Conservation (phyloP, 2,888 invertebrate genomes). For the Zhengitettix transpicula region DNA sequence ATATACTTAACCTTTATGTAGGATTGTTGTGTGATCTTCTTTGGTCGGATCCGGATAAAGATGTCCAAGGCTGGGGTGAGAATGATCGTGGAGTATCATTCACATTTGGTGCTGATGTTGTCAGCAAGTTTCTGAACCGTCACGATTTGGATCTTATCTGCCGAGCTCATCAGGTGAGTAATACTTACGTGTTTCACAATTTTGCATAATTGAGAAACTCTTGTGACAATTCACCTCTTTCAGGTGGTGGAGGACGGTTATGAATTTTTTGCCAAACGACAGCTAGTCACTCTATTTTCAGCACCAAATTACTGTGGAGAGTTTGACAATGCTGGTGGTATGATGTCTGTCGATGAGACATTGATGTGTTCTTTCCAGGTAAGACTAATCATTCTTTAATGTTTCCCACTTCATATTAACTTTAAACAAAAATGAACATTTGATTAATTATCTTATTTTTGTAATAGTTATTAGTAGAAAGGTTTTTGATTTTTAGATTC, state of each 20-base stretch:
- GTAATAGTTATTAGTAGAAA: no score
- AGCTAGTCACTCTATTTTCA: conserved; percentile 95
- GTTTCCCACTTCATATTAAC: no score
- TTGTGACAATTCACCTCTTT: neutral
- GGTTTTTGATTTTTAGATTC: conserved; percentile 38
- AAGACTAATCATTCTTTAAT: conserved; percentile 11
- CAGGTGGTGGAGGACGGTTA: conserved; percentile 97
- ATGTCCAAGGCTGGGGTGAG: conserved; percentile 88
- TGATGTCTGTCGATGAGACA: conserved; percentile 99
- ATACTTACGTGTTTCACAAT: neutral
- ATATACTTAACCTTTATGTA: conserved; percentile 21
- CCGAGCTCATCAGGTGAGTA: conserved; percentile 78
- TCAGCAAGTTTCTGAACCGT: conserved; percentile 87
- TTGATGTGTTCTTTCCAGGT: conserved; percentile 99
- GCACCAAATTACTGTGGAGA: conserved; percentile 97
- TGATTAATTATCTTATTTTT: no score
- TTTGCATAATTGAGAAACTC: neutral
- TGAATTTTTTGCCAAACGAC: conserved; percentile 96
- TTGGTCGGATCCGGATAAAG: conserved; percentile 96
- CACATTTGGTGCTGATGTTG: conserved; percentile 95
- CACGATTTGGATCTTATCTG: conserved; percentile 96
- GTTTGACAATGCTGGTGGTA: conserved; percentile 96
- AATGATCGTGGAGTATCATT: conserved; percentile 97
- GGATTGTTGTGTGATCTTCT: conserved; percentile 88
- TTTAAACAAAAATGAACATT: no score